Base-by-base conservation (phyloP, 2,888 invertebrate species). In the Pammene aurita region DNA sequence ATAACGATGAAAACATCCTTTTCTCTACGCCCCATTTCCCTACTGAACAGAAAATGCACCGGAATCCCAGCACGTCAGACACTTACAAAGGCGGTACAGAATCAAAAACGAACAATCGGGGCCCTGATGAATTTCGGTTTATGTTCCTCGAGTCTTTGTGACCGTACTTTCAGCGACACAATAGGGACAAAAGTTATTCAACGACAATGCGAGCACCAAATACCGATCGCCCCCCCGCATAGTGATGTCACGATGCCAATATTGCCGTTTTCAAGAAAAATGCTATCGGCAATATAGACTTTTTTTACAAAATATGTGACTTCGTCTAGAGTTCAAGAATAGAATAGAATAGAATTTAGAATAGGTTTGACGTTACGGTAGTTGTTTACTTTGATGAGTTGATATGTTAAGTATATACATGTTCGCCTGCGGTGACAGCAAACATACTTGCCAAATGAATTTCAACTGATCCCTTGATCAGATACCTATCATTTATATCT, bases 151-250 rank as follows among this genome's bases (percentile, higher is more conserved):
- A 88, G 88, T 91, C 92, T 92, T 93, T 91, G 92, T 90, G 90
- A 89, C 86, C 89, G 86, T 89, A 88, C 89, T 92, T 92, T 89
- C 89, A 87, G 86, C 87, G 76, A 89, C 90, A 92, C 92, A 93
- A 93, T 92, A 89, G 93, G 92, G 90, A 93, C 93, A 93, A 93
- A 93, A 93, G 93, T 93, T 93, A 92, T 91, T 90, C 91, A 88
- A 89, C 91, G 90, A 93, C 93, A 93, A 92, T 92, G 89, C 92
- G 90, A 90, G 88, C 90, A 90, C 92, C 92, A 90, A 93, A 93
- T 93, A 92, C 92, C 92, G 92, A 93, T 92, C 93, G 90, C 85
- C 85, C 83, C 77, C 82, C 82, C 83, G 76, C n/a, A 34, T 83
- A 84, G 86, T 86, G 86, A 84, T 54, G 54, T 54, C 5, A 34